Evolutionary conservation across 1,140 invertebrate species (phyloP).

Genomic region (Globodera ellingtonae): DNA sequence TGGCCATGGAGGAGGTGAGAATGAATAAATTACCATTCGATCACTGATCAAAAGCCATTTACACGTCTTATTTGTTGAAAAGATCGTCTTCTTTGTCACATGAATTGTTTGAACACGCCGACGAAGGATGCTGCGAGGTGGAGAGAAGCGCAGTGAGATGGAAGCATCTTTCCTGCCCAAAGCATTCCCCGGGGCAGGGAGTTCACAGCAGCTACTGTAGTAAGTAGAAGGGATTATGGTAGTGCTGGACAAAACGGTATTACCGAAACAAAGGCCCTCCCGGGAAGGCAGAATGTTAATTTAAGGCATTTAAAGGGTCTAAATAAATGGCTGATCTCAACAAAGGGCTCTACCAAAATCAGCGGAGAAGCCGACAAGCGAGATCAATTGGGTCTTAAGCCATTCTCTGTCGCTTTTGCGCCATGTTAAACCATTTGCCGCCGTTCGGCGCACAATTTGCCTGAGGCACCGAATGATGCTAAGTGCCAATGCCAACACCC

Average conservation of each 20-base stretch:
- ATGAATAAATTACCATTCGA: too few relatives aligned
- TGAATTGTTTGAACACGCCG: slow-evolving; percentile 6
- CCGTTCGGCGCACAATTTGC: background rate
- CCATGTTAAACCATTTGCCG: background rate
- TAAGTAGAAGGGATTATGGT: background rate
- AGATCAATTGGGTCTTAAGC: slow-evolving; percentile 8
- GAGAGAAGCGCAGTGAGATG: background rate
- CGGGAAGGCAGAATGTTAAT: too few relatives aligned
- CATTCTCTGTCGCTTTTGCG: slow-evolving; percentile 6
- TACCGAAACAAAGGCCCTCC: too few relatives aligned
- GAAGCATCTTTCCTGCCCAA: slow-evolving; percentile 21
- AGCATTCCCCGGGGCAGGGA: slow-evolving; percentile 10
- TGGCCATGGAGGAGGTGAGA: too few relatives aligned
- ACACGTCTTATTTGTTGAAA: too few relatives aligned
- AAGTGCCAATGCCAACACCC: slow-evolving; percentile 14
- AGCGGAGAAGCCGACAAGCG: background rate
- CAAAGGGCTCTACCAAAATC: slow-evolving; percentile 4
- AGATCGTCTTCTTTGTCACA: background rate
- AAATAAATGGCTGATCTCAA: background rate
- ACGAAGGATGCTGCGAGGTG: slow-evolving; percentile 5
- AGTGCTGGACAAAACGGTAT: background rate
- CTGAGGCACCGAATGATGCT: slow-evolving; percentile 12
- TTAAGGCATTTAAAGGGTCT: too few relatives aligned
- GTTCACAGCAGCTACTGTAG: slow-evolving; percentile 8
- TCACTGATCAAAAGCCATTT: too few relatives aligned